These are phyloP conservation scores for Hybos culiciformis DNA, from an alignment of 2,888 invertebrate species.

Conservation along the genomic window DNA sequence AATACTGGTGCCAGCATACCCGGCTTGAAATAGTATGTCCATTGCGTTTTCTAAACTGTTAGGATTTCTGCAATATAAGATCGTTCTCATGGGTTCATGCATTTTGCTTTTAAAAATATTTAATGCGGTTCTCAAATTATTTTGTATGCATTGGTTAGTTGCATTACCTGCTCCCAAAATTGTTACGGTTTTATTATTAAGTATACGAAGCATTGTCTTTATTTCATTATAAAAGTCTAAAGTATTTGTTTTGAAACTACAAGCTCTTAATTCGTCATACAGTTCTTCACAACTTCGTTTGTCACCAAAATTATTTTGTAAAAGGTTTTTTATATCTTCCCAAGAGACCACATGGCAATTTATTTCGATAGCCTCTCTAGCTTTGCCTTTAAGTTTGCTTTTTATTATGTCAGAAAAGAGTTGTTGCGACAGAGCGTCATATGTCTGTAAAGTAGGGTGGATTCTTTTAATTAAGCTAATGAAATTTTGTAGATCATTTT, in stretches of 20 bases:
- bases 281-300: slow-evolving; percentile 10
- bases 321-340: slow-evolving; percentile 10
- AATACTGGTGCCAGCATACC: background rate
- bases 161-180: slow-evolving; percentile 1
- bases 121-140: slow-evolving; percentile 13
- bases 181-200: slow-evolving; percentile 12
- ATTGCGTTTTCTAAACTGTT: background rate
- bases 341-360: slow-evolving; percentile 13
- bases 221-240: slow-evolving; percentile 14
- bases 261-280: slow-evolving; percentile 10
- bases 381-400: slow-evolving; percentile 11
- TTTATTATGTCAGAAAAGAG: slow-evolving; percentile 14
- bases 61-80: background rate
- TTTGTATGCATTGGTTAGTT: slow-evolving; percentile 6
- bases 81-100: background rate
- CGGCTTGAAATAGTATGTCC: background rate
- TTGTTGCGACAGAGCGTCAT: slow-evolving; percentile 12
- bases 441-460: slow-evolving; percentile 8
- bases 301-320: slow-evolving; percentile 13
- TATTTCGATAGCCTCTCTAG: slow-evolving; percentile 13
- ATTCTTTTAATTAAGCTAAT: too few relatives aligned
- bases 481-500: too few relatives aligned
- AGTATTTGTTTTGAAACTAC: slow-evolving; percentile 10
- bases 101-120: slow-evolving; percentile 11
- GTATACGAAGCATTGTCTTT: slow-evolving; percentile 7